phyloP scores from a whole-genome alignment of 2,113 vertebrate genomes.

The Antechinus flavipes region DNA sequence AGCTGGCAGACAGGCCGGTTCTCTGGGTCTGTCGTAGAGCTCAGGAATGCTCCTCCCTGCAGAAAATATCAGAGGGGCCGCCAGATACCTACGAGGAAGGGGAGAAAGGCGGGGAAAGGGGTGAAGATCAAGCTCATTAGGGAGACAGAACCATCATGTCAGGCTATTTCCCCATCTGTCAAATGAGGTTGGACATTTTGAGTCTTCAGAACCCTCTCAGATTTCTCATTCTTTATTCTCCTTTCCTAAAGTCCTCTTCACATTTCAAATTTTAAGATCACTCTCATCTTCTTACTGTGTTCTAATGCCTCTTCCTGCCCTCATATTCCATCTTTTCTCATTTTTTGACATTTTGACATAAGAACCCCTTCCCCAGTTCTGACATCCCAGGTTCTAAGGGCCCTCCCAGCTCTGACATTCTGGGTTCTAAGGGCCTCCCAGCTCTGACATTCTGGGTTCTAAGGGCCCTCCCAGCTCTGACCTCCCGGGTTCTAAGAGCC shows the following conservation, averaged over 20 bases:
- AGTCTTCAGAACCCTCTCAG: not conserved
- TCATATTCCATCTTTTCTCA: no score
- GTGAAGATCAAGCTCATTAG: not conserved
- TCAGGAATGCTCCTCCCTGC: not conserved
- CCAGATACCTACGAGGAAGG: not conserved
- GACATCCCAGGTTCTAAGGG: not conserved
- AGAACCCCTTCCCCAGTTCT: no score
- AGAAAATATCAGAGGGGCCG: no score
- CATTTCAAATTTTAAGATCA: not conserved
- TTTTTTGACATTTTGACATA: no score
- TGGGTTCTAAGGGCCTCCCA: no score
- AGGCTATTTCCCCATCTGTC: not conserved
- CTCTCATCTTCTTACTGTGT: not conserved
- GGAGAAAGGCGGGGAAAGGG: not conserved
- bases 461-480: not conserved
- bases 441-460: not conserved
- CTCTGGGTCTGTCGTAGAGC: conserved; percentile 32
- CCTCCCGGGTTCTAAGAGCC: not conserved
- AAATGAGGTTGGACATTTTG: not conserved
- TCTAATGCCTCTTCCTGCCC: not conserved
- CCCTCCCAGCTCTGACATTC: no score
- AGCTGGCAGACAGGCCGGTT: not conserved
- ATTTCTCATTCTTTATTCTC: not conserved
- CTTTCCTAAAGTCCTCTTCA: not conserved
- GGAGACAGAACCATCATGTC: not conserved